Percentiles rank a stretch among this genome's conserved stretches.
Evolutionary conservation across 1,140 invertebrate species (phyloP).

Genomic region (Drosophila pseudoananassae): DNA sequence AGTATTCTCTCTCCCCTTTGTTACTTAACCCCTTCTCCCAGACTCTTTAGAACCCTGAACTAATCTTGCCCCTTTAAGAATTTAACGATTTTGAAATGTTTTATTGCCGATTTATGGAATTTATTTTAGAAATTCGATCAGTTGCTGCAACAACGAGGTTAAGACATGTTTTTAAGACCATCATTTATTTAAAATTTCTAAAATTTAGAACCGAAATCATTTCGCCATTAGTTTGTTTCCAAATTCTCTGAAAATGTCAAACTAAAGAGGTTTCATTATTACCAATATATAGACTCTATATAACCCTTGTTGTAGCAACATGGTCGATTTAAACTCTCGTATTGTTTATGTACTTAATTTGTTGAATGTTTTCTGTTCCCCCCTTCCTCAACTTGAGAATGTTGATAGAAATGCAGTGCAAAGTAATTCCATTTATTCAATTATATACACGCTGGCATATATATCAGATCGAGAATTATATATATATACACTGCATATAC

Average conservation of each 20-base stretch:
- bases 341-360: conserved; percentile 63
- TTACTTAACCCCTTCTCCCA: conserved; percentile 6
- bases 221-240: neutral
- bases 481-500: conserved; percentile 66
- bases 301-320: neutral
- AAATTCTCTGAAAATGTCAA: neutral
- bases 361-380: conserved; percentile 37
- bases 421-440: conserved; percentile 80
- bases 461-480: conserved; percentile 53
- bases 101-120: conserved; percentile 70
- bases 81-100: conserved; percentile 57
- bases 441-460: conserved; percentile 69
- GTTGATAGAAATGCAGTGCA: conserved; percentile 71
- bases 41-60: conserved; percentile 9
- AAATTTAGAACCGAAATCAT: no score
- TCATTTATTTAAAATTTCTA: no score
- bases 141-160: neutral
- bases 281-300: no score
- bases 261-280: neutral
- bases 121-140: conserved; percentile 44
- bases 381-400: conserved; percentile 16
- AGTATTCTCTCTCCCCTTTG: conserved; percentile 54
- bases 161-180: no score
- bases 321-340: conserved; percentile 29
- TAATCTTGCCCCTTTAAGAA: conserved; percentile 45